These are phyloP conservation scores for Catharus ustulatus DNA, from an alignment of 2,797 vertebrate genomes.

Conservation along the genomic window DNA sequence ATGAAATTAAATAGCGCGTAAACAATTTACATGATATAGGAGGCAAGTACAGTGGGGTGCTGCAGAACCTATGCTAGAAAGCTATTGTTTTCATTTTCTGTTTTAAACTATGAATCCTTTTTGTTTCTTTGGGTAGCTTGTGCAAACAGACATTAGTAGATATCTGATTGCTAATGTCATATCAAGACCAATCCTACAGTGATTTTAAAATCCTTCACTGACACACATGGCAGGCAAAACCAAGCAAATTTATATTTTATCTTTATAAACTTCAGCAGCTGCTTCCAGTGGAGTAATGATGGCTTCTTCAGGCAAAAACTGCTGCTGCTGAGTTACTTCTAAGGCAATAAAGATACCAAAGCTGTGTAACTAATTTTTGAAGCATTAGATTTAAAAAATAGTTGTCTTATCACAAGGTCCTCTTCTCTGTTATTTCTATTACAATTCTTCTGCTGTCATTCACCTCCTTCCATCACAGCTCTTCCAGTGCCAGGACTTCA, in stretches of 20 bases:
- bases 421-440: not conserved
- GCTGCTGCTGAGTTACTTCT: not conserved
- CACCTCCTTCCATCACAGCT: not conserved
- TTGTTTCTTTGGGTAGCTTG: not conserved
- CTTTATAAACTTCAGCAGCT: not conserved
- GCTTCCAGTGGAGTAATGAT: not conserved
- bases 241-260: not conserved
- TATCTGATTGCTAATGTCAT: not conserved
- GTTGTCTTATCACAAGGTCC: fast-evolving
- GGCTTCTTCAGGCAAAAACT: not conserved
- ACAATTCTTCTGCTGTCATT: not conserved
- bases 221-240: not conserved
- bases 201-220: not conserved
- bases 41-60: not conserved
- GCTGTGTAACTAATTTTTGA: not conserved
- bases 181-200: not conserved
- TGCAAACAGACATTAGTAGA: not conserved
- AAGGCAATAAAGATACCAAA: not conserved
- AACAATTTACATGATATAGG: not conserved
- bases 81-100: not conserved
- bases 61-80: not conserved
- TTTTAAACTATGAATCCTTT: not conserved
- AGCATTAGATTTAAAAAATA: not conserved
- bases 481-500: not conserved
- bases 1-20: not conserved